Conservation (phyloP, 2,113 vertebrate species). For the Corythaixoides concolor region DNA sequence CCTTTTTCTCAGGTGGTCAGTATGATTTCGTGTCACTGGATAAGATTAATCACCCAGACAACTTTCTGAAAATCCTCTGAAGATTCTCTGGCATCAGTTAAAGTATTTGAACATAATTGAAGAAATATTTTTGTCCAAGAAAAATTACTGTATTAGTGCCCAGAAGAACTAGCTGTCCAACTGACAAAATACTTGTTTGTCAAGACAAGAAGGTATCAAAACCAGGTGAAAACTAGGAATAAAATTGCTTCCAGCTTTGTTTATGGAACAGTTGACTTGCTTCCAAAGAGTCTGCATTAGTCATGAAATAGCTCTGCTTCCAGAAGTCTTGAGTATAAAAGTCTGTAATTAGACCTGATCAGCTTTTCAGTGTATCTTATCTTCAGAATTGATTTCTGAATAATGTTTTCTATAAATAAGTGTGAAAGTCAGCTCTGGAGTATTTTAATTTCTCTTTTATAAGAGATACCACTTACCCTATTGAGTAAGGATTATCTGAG, state of each 20-base stretch:
- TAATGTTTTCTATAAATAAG: not conserved
- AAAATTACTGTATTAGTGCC: not conserved
- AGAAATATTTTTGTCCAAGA: not conserved
- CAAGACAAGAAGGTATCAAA: not conserved
- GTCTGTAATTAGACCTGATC: not conserved
- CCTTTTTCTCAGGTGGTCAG: not conserved
- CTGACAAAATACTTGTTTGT: not conserved
- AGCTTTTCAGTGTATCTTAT: not conserved
- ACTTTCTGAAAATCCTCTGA: not conserved
- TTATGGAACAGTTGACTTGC: not conserved
- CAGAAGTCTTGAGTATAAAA: not conserved
- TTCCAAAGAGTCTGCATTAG: not conserved
- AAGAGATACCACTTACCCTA: not conserved
- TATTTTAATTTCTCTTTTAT: not conserved
- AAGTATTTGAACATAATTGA: conserved; percentile 4
- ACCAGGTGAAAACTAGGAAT: not conserved
- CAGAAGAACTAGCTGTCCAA: not conserved
- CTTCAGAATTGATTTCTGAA: not conserved
- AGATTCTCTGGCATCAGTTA: not conserved
- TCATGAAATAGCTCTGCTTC: not conserved
- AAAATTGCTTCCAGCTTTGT: not conserved
- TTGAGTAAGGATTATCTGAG: not conserved
- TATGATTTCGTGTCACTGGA: not conserved
- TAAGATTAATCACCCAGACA: not conserved
- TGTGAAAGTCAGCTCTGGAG: not conserved